Conservation (phyloP, 1,140 invertebrate species). For the Pantala flavescens region DNA sequence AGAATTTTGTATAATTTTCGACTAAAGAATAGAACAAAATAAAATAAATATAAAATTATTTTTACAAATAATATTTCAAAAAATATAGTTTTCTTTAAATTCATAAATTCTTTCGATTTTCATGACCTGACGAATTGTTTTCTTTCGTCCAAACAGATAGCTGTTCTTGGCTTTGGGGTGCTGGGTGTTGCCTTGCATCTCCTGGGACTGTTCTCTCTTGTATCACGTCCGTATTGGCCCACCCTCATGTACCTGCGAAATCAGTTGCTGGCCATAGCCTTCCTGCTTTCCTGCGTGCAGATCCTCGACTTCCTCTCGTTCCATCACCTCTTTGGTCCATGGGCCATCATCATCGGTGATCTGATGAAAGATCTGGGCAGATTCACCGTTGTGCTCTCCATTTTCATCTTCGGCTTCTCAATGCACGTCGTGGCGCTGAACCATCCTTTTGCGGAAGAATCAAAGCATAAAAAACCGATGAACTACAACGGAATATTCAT, state of each 20-base stretch:
- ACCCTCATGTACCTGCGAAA: slow-evolving; percentile 85
- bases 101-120: no score
- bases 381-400: slow-evolving; percentile 91
- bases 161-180: slow-evolving; percentile 85
- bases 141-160: slow-evolving; percentile 37
- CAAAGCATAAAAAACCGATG: slow-evolving; percentile 23
- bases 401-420: slow-evolving; percentile 97
- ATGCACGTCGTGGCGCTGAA: slow-evolving; percentile 94
- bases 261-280: slow-evolving; percentile 89
- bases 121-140: no score
- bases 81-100: no score
- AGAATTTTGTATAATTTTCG: no score
- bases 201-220: slow-evolving; percentile 56
- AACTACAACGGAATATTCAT: slow-evolving; percentile 25
- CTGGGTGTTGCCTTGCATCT: slow-evolving; percentile 86
- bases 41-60: no score
- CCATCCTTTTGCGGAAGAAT: slow-evolving; percentile 63
- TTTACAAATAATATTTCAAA: no score
- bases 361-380: slow-evolving; percentile 83
- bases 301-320: slow-evolving; percentile 95
- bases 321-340: slow-evolving; percentile 97
- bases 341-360: slow-evolving; percentile 87
- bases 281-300: slow-evolving; percentile 92
- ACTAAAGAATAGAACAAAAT: no score
- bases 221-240: slow-evolving; percentile 61